phyloP scores from a whole-genome alignment of 1,140 invertebrate species.

The Drosophila oshimai region DNA sequence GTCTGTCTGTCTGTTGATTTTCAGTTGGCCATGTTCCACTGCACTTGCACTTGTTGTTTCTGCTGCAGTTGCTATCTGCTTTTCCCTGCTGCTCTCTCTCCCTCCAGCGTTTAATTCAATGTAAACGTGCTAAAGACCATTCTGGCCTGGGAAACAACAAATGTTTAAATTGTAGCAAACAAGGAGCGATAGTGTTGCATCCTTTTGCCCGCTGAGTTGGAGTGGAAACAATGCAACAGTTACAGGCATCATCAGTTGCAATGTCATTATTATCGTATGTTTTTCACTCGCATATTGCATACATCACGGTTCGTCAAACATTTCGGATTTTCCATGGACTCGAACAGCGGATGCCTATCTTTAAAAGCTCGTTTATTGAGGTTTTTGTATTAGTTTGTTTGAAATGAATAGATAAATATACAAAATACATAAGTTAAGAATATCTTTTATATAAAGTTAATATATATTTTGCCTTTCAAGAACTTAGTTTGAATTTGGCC shows the following conservation, averaged over 20 bases:
- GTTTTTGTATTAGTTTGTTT: too few species aligned
- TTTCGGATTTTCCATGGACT: neutral
- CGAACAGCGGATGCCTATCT: neutral
- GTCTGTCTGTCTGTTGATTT: constrained; percentile 63
- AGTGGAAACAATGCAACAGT: constrained; percentile 21
- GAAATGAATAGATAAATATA: too few species aligned
- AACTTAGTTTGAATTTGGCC: too few species aligned
- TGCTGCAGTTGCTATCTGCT: constrained; percentile 35
- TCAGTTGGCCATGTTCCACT: constrained; percentile 58
- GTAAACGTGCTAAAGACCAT: constrained; percentile 74
- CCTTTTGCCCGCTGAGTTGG: constrained; percentile 12
- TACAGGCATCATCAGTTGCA: constrained; percentile 17
- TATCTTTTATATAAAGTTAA: too few species aligned
- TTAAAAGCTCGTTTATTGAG: too few species aligned
- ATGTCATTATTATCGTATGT: constrained; percentile 21
- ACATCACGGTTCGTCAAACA: neutral
- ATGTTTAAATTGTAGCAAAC: constrained; percentile 60
- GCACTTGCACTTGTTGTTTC: constrained; percentile 35
- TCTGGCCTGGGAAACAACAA: constrained; percentile 59
- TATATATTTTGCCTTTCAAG: too few species aligned
- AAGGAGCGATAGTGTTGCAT: constrained; percentile 60
- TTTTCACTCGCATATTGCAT: neutral
- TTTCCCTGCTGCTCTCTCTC: constrained; percentile 26
- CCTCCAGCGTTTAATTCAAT: constrained; percentile 71
- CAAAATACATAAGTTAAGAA: too few species aligned